Conservation (phyloP, 2,888 invertebrate species). For the Mesorhabditis belari region DNA sequence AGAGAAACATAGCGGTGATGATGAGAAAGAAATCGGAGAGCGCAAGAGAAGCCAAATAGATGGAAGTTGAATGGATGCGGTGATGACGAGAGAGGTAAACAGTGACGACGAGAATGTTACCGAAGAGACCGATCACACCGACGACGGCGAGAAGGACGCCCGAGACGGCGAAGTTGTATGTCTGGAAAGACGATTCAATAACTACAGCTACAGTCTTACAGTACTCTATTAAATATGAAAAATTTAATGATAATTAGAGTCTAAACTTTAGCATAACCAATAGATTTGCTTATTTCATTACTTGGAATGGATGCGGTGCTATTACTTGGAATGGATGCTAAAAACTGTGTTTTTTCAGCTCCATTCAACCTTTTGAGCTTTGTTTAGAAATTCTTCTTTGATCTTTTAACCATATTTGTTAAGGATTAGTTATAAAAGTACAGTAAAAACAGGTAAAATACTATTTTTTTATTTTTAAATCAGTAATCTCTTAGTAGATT, state of each 20-base stretch:
- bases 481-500: too few relatives aligned
- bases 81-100: constrained; percentile 36
- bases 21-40: constrained; percentile 49
- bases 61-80: constrained; percentile 41
- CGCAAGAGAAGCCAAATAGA: constrained; percentile 46
- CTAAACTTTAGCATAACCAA: too few relatives aligned
- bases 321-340: neutral
- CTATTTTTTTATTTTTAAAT: too few relatives aligned
- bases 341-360: too few relatives aligned
- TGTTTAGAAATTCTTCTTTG: too few relatives aligned
- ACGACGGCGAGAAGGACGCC: constrained; percentile 46
- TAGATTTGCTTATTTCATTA: too few relatives aligned
- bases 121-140: constrained; percentile 42
- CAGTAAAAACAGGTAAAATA: too few relatives aligned
- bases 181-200: constrained; percentile 26
- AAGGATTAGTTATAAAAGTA: too few relatives aligned
- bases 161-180: constrained; percentile 46
- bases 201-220: neutral
- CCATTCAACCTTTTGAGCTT: too few relatives aligned
- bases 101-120: constrained; percentile 43
- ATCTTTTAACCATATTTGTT: too few relatives aligned
- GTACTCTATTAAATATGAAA: neutral
- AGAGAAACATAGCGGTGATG: constrained; percentile 50
- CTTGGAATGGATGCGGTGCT: constrained; percentile 1
- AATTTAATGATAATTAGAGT: too few relatives aligned